Base-by-base conservation (phyloP, 2,113 vertebrate genomes). In the Mirza zaza region DNA sequence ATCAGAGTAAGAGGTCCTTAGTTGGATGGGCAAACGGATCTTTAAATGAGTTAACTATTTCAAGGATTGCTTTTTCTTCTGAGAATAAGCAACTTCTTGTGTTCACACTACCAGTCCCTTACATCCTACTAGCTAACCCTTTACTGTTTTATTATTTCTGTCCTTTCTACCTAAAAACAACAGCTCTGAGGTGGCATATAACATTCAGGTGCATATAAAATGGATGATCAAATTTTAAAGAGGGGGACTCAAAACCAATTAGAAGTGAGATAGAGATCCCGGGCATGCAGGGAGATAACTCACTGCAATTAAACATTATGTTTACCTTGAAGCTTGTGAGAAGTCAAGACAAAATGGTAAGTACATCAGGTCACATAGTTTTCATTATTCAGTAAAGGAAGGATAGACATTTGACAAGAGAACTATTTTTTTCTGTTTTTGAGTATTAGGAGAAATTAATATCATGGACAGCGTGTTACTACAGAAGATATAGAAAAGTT, bases 1-100 rank as follows among this genome's bases (percentile, higher is more conserved):
- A 90, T 94, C 27, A 94, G 59, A 90, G 61, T 87, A 94, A 96
- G 77, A 67, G 67, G 55, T 39, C 87, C 36, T 97, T 97, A 87
- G 39, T 97, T 90, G 88, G 18, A 86, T 86, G 48, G 76, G 25
- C 29, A 92, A 96, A 97, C 65, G 79, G 36, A 73, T 85, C 61
- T 91, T 95, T 94, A 87, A 92, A 82, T 45, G 68, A 73, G 36
- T 83, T 84, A 93, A 76, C 63, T 85, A 39, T 94, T 80, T 9
- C 29, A 67, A 80, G 52, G 14, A 96, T 90, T 86, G 13, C n/a
- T 52, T 93, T 97, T 94, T 91, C 29, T 90, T 85, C n/a, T 25
- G 48, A 94, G 68, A 94, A 55, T 83, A 52, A 2, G 52, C 21
- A 67, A 67, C 42, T 82, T 97, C n/a, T 87, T 13, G 55, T 61